Base-by-base conservation (phyloP, 2,113 vertebrate genomes). In the Glaucomys volans region DNA sequence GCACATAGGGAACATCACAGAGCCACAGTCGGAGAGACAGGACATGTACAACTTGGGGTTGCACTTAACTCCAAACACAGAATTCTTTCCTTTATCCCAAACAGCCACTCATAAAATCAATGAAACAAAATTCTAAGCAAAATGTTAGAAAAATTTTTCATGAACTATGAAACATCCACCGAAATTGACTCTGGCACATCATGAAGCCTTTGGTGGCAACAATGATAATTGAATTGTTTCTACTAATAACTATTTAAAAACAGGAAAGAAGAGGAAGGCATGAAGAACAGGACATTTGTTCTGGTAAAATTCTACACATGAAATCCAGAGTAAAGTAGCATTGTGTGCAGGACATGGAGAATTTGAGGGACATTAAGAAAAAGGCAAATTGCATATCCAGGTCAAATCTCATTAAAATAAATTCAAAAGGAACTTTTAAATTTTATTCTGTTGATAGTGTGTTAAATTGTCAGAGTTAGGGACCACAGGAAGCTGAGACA, bases 351-450 rank as follows among this genome's bases (percentile, higher is more conserved):
- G 16, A 67, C 26, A 11, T 83, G 28, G 32, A 91, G 66, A 93
- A 75, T 88, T 42, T 54, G 42, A 86, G 66, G 72, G 16, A 91
- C 35, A 4, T n/a, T 66, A 42, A 87, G 18, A 57, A 81, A 94
- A 84, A 95, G 67, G 71, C 40, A 93, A 90, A 79, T 47, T 83
- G 40, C 37, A 62, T 37, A 47, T 87, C 26, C 71, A 75, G 32
- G n/a, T 74, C 64, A 95, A 90, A 87, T 92, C 40, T 76, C 62
- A 89, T 66, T 72, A 59, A 89, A 86, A 71, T 80, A 95, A 69
- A 30, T 30, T 83, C 71, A 88, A 87, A 88, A 79, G n/a, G 8
- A 17, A 0, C 30, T 8, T 72, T 69, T 85, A 62, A 47, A 79
- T 77, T 47, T 80, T 77, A 30, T 37, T 69, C 20, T 67, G 69